These are phyloP conservation scores for Phaonia tiefii DNA, from an alignment of 2,888 invertebrate species.

Conservation along the genomic window DNA sequence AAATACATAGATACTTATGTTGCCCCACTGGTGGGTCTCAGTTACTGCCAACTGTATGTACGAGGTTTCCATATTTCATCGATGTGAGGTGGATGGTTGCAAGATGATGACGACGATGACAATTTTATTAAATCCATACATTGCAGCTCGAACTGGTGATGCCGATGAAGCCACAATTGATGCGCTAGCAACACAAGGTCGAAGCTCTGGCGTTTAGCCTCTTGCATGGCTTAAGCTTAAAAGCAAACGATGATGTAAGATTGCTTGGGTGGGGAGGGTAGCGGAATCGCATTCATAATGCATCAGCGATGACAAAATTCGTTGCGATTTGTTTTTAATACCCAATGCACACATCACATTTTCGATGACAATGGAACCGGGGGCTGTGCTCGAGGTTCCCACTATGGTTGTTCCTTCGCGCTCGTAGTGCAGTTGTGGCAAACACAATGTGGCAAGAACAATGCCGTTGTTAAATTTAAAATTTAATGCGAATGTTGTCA, in stretches of 20 bases:
- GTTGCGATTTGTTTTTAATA: conserved; percentile 66
- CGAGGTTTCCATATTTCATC: background rate
- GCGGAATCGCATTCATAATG: conserved; percentile 66
- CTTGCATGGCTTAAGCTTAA: conserved; percentile 52
- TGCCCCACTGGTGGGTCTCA: background rate
- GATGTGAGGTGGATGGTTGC: conserved; percentile 5
- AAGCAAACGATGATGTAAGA: background rate
- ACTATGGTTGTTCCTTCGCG: no score
- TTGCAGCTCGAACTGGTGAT: background rate
- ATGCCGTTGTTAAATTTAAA: conserved; percentile 42
- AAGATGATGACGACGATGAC: background rate
- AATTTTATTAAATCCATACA: background rate
- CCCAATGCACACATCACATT: conserved; percentile 64
- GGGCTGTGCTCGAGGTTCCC: background rate
- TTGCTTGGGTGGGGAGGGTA: background rate
- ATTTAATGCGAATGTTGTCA: conserved; percentile 60
- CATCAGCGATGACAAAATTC: conserved; percentile 66
- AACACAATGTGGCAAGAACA: no score
- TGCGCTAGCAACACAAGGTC: conserved; percentile 17
- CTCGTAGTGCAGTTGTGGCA: no score
- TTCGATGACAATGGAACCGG: conserved; percentile 47
- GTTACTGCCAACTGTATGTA: background rate
- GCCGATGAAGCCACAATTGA: background rate
- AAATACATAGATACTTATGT: conserved; percentile 11
- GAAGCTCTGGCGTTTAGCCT: conserved; percentile 1